Conservation (phyloP, 2,888 invertebrate genomes). For the Drosophila borborema region DNA sequence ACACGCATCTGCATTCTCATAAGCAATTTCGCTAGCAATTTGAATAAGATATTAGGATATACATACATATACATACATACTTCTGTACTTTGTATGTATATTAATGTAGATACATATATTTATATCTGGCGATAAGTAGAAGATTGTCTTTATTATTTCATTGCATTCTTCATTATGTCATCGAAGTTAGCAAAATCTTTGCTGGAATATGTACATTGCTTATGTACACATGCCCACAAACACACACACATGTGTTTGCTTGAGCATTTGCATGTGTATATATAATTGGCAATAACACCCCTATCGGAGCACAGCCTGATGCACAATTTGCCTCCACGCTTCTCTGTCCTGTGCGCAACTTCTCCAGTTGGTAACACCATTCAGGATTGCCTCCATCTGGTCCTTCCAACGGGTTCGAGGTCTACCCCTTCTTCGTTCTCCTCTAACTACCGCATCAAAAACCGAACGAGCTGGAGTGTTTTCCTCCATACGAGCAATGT, state of each 20-base stretch:
- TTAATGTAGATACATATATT: neutral
- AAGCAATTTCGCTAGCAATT: constrained; percentile 3
- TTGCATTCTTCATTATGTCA: too few relatives aligned
- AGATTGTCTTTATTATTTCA: neutral
- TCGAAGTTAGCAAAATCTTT: neutral
- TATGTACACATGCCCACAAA: neutral
- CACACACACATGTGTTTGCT: neutral
- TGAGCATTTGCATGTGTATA: constrained; percentile 5
- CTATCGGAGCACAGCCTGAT: too few relatives aligned
- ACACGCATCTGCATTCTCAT: neutral
- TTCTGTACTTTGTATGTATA: neutral
- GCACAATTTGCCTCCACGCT: too few relatives aligned
- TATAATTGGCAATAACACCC: too few relatives aligned
- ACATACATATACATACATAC: neutral
- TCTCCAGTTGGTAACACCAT: too few relatives aligned
- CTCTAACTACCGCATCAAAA: too few relatives aligned
- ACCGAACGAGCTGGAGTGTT: too few relatives aligned
- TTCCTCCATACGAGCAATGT: too few relatives aligned
- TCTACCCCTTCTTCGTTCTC: too few relatives aligned
- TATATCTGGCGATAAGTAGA: neutral
- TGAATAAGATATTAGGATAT: neutral
- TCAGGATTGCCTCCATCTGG: too few relatives aligned
- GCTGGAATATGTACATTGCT: constrained; percentile 1
- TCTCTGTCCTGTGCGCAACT: too few relatives aligned
- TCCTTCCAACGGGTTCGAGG: too few relatives aligned